Percentiles rank a stretch among this genome's conserved stretches.
Conservation (phyloP, 2,888 invertebrate genomes). For the Orchestes rusci region DNA sequence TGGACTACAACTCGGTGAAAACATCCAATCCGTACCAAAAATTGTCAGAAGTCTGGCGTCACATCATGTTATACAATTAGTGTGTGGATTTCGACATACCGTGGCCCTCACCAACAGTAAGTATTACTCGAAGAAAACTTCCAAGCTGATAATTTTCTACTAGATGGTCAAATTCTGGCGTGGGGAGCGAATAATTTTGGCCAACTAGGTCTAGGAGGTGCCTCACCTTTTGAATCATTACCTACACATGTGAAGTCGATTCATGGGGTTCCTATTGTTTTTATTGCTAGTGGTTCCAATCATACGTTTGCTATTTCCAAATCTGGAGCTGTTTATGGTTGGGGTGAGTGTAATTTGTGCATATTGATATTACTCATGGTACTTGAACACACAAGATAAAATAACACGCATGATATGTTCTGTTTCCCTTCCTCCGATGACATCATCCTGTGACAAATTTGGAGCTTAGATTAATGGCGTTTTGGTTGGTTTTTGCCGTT, state of each 20-base stretch:
- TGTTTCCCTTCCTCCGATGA: neutral
- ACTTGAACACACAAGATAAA: neutral
- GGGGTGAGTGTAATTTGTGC: constrained; percentile 56
- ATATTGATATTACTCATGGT: neutral
- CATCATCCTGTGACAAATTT: too few species aligned
- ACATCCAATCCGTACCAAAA: constrained; percentile 56
- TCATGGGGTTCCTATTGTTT: constrained; percentile 68
- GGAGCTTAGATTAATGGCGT: too few species aligned
- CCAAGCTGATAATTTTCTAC: constrained; percentile 28
- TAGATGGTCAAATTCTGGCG: constrained; percentile 75
- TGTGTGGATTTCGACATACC: constrained; percentile 78
- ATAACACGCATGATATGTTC: neutral
- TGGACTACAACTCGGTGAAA: constrained; percentile 53
- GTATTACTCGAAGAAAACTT: constrained; percentile 34
- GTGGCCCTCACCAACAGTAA: constrained; percentile 79
- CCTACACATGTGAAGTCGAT: constrained; percentile 62
- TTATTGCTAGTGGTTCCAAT: constrained; percentile 73
- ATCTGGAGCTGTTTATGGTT: constrained; percentile 78
- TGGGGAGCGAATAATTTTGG: constrained; percentile 83
- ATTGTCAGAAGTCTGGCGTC: constrained; percentile 70
- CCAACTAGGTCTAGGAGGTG: constrained; percentile 70
- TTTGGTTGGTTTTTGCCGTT: too few species aligned
- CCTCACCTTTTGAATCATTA: constrained; percentile 50
- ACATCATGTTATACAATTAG: constrained; percentile 74
- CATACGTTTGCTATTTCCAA: constrained; percentile 73